Evolutionary conservation across 2,888 invertebrate genomes (phyloP).

Genomic region (Fissipunctia ypsillon): DNA sequence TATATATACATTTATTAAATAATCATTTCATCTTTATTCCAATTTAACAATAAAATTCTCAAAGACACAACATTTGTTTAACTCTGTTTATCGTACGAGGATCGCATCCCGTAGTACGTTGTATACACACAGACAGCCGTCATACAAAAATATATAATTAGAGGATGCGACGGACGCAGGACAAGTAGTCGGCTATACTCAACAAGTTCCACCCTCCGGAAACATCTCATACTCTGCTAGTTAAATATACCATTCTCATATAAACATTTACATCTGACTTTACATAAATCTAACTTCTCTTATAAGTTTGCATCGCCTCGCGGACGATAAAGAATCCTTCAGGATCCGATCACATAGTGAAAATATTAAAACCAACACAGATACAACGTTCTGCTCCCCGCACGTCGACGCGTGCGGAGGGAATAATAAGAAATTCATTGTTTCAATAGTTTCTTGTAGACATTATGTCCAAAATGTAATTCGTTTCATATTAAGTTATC

Average conservation of each 20-base stretch:
- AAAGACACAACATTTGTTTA: conserved; percentile 90
- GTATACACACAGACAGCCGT: conserved; percentile 71
- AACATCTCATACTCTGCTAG: conserved; percentile 59
- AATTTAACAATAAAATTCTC: conserved; percentile 91
- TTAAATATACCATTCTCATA: conserved; percentile 62
- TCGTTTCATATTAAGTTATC: conserved; percentile 69
- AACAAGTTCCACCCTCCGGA: conserved; percentile 51
- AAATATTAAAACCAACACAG: conserved; percentile 60
- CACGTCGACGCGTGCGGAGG: conserved; percentile 49
- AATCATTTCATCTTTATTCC: conserved; percentile 90
- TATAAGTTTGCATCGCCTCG: conserved; percentile 46
- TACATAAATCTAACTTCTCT: conserved; percentile 53
- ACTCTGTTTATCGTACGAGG: conserved; percentile 85
- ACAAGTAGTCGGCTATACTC: conserved; percentile 66
- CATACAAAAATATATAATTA: conserved; percentile 79
- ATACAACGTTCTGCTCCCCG: conserved; percentile 55
- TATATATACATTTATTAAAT: conserved; percentile 90
- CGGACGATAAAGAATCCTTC: conserved; percentile 47
- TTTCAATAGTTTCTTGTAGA: conserved; percentile 57
- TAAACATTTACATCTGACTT: conserved; percentile 65
- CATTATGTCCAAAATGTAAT: conserved; percentile 61
- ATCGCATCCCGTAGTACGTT: conserved; percentile 81
- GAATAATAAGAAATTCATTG: conserved; percentile 60
- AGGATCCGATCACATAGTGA: conserved; percentile 60
- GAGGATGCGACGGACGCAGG: conserved; percentile 58